Evolutionary conservation across 2,888 invertebrate genomes (phyloP).

Genomic region (Eilema caniola): DNA sequence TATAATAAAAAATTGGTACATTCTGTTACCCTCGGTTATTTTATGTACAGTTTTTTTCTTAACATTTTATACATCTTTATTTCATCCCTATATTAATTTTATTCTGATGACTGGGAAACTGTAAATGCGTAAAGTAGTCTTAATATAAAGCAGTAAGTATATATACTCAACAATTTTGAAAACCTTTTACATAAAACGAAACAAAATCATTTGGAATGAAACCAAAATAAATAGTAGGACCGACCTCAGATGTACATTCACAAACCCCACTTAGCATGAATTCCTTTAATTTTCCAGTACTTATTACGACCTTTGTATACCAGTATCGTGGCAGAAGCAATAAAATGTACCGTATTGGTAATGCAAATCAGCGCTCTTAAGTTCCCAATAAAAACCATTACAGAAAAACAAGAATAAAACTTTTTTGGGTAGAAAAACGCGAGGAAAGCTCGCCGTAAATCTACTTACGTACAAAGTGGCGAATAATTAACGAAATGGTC

Average conservation of each 20-base stretch:
- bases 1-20: background rate
- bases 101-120: too few relatives aligned
- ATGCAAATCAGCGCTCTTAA: constrained; percentile 72
- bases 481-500: constrained; percentile 87
- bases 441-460: constrained; percentile 80
- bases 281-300: constrained; percentile 43
- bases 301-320: constrained; percentile 46
- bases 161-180: background rate
- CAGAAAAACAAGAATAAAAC: constrained; percentile 69
- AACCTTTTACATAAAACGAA: constrained; percentile 19
- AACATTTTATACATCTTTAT: too few relatives aligned
- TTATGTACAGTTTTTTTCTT: background rate
- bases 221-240: constrained; percentile 32
- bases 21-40: background rate
- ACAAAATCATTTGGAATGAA: constrained; percentile 29
- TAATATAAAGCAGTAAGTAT: too few relatives aligned
- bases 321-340: constrained; percentile 57
- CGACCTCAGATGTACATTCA: constrained; percentile 24
- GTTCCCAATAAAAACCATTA: constrained; percentile 73
- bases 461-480: constrained; percentile 86
- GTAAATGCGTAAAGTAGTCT: background rate
- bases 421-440: constrained; percentile 67
- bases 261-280: constrained; percentile 40
- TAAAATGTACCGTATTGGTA: constrained; percentile 64
- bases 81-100: background rate